These are phyloP conservation scores for Andrena praecox DNA, from an alignment of 2,888 invertebrate species.

Conservation along the genomic window DNA sequence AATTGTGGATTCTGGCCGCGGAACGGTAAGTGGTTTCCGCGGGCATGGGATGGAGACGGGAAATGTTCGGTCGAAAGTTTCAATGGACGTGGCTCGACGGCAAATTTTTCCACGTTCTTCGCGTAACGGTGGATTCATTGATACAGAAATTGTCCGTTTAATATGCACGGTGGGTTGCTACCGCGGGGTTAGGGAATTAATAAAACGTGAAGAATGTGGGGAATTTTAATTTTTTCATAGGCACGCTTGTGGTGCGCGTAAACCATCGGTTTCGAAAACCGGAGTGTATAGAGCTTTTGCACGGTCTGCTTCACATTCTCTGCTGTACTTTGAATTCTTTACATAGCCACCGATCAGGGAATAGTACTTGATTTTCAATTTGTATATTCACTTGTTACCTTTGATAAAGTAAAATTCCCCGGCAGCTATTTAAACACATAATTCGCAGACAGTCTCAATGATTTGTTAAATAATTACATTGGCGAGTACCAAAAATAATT, in stretches of 20 bases:
- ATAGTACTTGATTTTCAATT: conserved; percentile 3
- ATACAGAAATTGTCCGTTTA: conserved; percentile 2
- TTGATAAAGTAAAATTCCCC: not conserved
- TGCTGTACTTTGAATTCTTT: not conserved
- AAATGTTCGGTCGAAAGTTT: not conserved
- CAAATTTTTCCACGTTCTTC: too few species aligned
- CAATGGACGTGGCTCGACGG: not conserved
- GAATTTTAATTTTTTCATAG: conserved; percentile 18
- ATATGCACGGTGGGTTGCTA: too few species aligned
- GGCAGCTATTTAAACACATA: not conserved
- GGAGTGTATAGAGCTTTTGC: not conserved
- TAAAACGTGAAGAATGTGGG: not conserved
- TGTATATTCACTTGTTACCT: not conserved
- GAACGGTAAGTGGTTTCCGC: conserved; percentile 12
- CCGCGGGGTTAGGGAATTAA: too few species aligned
- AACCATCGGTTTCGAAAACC: not conserved
- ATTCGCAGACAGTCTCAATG: not conserved
- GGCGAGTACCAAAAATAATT: too few species aligned
- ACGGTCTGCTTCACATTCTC: not conserved
- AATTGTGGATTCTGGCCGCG: not conserved
- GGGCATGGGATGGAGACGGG: not conserved
- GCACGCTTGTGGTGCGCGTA: too few species aligned
- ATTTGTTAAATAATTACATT: too few species aligned
- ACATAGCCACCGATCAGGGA: not conserved
- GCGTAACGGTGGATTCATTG: not conserved